Base-by-base conservation (phyloP, 2,113 vertebrate genomes). In the Bostrychus sinensis region DNA sequence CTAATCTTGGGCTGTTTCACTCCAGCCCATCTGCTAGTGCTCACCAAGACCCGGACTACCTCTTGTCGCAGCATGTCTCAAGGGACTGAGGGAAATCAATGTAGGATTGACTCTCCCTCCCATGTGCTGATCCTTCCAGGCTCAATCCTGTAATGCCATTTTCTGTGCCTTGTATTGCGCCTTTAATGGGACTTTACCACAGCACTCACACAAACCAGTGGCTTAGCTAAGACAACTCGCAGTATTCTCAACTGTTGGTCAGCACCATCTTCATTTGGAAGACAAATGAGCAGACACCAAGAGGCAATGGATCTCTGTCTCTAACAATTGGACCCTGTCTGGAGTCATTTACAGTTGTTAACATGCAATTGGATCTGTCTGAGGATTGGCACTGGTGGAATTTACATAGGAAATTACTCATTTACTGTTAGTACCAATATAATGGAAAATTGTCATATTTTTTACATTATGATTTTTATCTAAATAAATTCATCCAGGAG, bases 1-100 rank as follows among this genome's bases (percentile, higher is more conserved):
- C 19, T 66, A 70, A 81, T 85, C 38, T 59, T 22, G 38, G 36
- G 51, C 56, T 57, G 68, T 64, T 75, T 67, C 23, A 58, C 34
- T 17, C 30, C 56, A 37, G 6, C 53, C 51, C 28, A 5, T 12
- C 42, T 54, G 64, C 22, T 8, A 25, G 58, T 8, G 56, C 60
- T 57, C 57, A 75, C 66, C 38, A 46, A 38, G 56, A 73, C 12
- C 62, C 25, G 48, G 23, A 69, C 36, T 38, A 58, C 39, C 14
- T 42, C 36, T 55, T 41, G 41, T 55, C 43, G 59, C 59, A 59
- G 19, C 48, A 57, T 39, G 46, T 39, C 61, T 54, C 70, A 48
- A 3, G 70, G 60, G 72, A 63, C 12, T 22, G 30, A 55, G 22
- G 22, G 32, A 28, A 70, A 87, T 85, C 81, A 1, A 78, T 82